Base-by-base conservation (phyloP, 2,113 vertebrate species). In the Gobius niger region DNA sequence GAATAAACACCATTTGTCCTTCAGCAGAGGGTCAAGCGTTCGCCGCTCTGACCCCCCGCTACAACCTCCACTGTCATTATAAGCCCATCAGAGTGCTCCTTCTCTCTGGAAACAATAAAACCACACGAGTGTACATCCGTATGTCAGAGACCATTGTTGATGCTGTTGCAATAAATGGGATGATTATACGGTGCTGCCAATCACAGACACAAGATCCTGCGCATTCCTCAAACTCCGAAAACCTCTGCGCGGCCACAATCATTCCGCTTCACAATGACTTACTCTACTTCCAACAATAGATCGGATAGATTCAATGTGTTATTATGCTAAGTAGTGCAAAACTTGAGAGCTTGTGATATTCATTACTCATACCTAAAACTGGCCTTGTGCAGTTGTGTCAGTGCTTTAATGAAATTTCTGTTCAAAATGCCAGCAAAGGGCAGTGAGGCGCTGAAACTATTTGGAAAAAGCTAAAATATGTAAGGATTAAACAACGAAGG, bases 41-140 rank as follows among this genome's bases (percentile, higher is more conserved):
- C 76, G 60, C 51, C 14, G 50, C 66, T 40, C 71, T 9, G 66
- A 81, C 82, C 85, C 75, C 71, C 79, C 54, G 47, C 54, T 51
- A 49, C 68, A 87, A 76, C 75, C 78, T 67, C 80, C 81, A 69
- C 78, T 73, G 65, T 72, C 82, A 83, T 89, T 87, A 87, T 66
- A 73, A 59, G 62, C 66, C 66, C 52, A 79, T 79, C 65, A 73
- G 56, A 40, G 54, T 65, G 62, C 3, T 2, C 42, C 74, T 78
- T 66, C 79, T 68, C 77, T 68, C 34, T 72, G 69, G 72, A 79
- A 89, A 83, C 76, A 84, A 81, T 44, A 7, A 68, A 74, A 77
- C 75, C 81, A 69, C 73, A 77, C 47, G 59, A 57, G 9, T 60
- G 50, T 19, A 67, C 19, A 47, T 73, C 52, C 19, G 8, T 69